Base-by-base conservation (phyloP, 2,888 invertebrate genomes). In the Bruchidius siliquastri region DNA sequence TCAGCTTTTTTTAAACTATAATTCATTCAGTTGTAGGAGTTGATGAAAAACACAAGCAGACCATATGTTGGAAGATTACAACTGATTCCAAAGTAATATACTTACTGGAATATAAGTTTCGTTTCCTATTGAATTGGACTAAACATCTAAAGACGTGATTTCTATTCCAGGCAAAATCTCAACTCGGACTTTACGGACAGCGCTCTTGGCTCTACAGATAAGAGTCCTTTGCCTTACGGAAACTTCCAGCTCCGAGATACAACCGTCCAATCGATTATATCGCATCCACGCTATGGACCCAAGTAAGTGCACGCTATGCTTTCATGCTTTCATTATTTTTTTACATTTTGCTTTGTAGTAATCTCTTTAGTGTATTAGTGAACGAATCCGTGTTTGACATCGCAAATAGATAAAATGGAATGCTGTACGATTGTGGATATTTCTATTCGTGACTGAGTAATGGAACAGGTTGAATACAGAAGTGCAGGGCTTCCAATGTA, bases 101-200 rank as follows among this genome's bases (percentile, higher is more conserved):
- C n/a, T n/a, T n/a, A n/a, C n/a, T n/a, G n/a, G n/a, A n/a, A n/a
- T n/a, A n/a, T n/a, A n/a, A n/a, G n/a, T n/a, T n/a, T n/a, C n/a
- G n/a, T n/a, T n/a, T n/a, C n/a, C n/a, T n/a, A n/a, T n/a, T n/a
- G n/a, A n/a, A n/a, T n/a, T n/a, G n/a, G n/a, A n/a, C n/a, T n/a
- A n/a, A n/a, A n/a, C n/a, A n/a, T n/a, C n/a, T n/a, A n/a, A n/a
- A n/a, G n/a, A n/a, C n/a, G n/a, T n/a, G n/a, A 20, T 71, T 75
- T 76, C 75, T 77, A 71, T 86, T 88, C 0, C 88, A 95, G 97
- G 86, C 96, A 97, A 91, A 97, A 97, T 86, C 89, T 97, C 81
- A 97, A 97, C 87, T 96, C 96, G 0, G 97, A 97, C 88, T 97
- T 97, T 87, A 96, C 97, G 78, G 97, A 97, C 87, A 96, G 96